phyloP scores from a whole-genome alignment of 2,888 invertebrate genomes.

The Eupithecia subfuscata region DNA sequence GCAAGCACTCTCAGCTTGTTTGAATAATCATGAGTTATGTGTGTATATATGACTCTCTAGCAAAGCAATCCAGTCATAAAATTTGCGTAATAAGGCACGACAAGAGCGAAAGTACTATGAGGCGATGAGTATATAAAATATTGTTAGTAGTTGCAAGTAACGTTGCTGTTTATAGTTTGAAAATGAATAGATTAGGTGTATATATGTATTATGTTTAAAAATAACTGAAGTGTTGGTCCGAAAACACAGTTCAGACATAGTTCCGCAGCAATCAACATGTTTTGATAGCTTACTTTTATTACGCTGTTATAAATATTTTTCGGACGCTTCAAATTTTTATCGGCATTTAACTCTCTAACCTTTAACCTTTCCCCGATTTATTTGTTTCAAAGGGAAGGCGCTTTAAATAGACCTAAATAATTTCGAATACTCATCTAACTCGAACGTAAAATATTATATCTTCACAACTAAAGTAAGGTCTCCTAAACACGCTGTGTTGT shows the following conservation, averaged over 20 bases:
- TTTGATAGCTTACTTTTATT: not conserved
- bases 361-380: not conserved
- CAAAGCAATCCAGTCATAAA: slow-evolving; percentile 18
- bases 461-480: not conserved
- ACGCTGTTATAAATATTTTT: not conserved
- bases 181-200: not conserved
- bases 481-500: not conserved
- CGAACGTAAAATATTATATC: not conserved
- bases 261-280: not conserved
- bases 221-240: not conserved
- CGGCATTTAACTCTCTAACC: not conserved
- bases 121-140: slow-evolving; percentile 21
- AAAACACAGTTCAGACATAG: not conserved
- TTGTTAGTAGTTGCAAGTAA: not conserved
- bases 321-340: not conserved
- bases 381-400: not conserved
- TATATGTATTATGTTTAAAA: not conserved
- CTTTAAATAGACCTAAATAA: not conserved
- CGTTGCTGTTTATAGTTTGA: not conserved
- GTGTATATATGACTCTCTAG: slow-evolving; percentile 4
- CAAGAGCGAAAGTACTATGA: slow-evolving; percentile 21
- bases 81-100: slow-evolving; percentile 31
- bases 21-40: slow-evolving; percentile 18
- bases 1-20: slow-evolving; percentile 12
- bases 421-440: not conserved